Evolutionary conservation across 1,140 invertebrate species (phyloP).

Genomic region (Halotydeus destructor): DNA sequence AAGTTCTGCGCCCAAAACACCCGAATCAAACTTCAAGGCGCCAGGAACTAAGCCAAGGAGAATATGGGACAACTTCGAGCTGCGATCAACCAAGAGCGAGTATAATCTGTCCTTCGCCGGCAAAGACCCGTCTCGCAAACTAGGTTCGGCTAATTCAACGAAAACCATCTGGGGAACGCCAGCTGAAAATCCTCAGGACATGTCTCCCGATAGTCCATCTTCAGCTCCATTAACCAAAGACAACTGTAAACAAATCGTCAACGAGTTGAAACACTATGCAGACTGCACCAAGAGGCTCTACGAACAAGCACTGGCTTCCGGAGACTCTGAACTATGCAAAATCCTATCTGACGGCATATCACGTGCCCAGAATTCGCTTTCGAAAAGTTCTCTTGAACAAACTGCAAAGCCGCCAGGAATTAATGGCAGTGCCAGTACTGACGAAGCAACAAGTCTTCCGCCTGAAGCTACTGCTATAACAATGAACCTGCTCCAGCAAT

Average conservation of each 20-base stretch:
- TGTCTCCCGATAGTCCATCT: slow-evolving; percentile 1
- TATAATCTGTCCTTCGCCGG: slow-evolving; percentile 17
- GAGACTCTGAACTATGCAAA: slow-evolving; percentile 6
- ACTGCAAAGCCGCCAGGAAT: background rate
- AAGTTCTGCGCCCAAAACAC: slow-evolving; percentile 4
- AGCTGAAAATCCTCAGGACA: background rate
- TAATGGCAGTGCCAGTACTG: background rate
- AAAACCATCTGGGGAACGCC: background rate
- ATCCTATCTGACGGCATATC: slow-evolving; percentile 5
- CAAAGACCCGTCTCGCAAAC: slow-evolving; percentile 4
- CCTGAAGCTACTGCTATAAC: slow-evolving; percentile 26
- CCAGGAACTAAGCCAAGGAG: background rate
- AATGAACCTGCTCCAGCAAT: slow-evolving; percentile 35
- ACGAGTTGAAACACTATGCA: slow-evolving; percentile 12
- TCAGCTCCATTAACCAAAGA: slow-evolving; percentile 5
- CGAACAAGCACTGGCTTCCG: slow-evolving; percentile 8
- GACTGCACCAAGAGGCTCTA: slow-evolving; percentile 11
- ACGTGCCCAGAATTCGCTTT: slow-evolving; percentile 3
- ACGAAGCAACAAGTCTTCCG: background rate
- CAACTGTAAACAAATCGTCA: slow-evolving; percentile 9
- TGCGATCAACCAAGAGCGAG: slow-evolving; percentile 14
- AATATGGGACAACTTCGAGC: slow-evolving; percentile 11
- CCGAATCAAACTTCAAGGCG: background rate
- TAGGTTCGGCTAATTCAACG: background rate
- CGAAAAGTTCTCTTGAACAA: background rate